Evolutionary conservation across 1,140 invertebrate genomes (phyloP).

Genomic region (Psix sp.): DNA sequence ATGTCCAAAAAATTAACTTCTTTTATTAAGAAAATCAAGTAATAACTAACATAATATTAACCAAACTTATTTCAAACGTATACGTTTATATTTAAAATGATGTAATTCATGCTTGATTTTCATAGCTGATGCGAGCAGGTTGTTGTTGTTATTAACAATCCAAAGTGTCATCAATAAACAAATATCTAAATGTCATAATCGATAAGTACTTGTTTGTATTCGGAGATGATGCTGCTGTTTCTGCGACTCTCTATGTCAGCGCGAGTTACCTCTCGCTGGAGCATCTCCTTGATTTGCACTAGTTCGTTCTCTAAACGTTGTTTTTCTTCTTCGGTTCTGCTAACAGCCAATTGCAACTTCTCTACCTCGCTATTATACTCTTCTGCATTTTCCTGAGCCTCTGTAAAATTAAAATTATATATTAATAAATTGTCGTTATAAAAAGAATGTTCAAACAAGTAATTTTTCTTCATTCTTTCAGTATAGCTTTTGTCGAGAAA

Average conservation of each 20-base stretch:
- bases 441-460: neutral
- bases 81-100: constrained; percentile 1
- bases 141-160: too few species aligned
- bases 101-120: too few species aligned
- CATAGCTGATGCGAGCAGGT: too few species aligned
- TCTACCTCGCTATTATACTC: constrained; percentile 88
- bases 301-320: constrained; percentile 87
- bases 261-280: constrained; percentile 86
- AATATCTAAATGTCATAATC: constrained; percentile 3
- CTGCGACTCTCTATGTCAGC: constrained; percentile 85
- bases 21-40: too few species aligned
- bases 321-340: constrained; percentile 90
- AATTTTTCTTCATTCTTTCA: too few species aligned
- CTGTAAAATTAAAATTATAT: constrained; percentile 60
- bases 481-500: neutral
- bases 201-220: constrained; percentile 95
- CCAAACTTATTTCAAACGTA: neutral
- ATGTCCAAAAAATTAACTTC: too few species aligned
- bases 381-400: constrained; percentile 87
- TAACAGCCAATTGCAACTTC: constrained; percentile 83
- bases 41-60: too few species aligned
- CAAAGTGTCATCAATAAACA: neutral
- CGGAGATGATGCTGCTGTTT: constrained; percentile 87
- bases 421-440: neutral
- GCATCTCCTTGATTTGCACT: constrained; percentile 88